A percentile compares a stretch with the other conserved stretches of the same genome.
These are phyloP conservation scores for Diplazon laetatorius DNA, from an alignment of 2,888 invertebrate genomes.

Conservation along the genomic window DNA sequence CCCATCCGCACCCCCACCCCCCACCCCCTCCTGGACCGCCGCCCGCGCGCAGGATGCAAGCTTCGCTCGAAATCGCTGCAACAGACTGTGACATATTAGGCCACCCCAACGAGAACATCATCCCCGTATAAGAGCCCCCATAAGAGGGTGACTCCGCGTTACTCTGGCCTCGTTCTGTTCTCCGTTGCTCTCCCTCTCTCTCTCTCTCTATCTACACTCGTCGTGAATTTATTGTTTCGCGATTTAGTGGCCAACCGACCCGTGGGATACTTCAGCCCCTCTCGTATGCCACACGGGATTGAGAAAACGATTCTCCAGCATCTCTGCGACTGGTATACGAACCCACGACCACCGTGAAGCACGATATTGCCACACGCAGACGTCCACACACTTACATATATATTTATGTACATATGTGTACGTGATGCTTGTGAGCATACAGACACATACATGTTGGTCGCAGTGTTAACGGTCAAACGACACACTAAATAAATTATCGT, in stretches of 20 bases:
- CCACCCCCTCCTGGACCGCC: too few species aligned
- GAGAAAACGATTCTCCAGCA: slow-evolving; percentile 43
- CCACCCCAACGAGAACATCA: slow-evolving; percentile 79
- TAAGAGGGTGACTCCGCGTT: slow-evolving; percentile 73
- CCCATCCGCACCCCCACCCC: slow-evolving; percentile 53
- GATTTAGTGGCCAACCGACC: slow-evolving; percentile 77
- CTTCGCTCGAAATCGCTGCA: slow-evolving; percentile 77
- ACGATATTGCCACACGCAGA: background rate
- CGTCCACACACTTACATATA: slow-evolving; percentile 25
- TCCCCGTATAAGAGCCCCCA: slow-evolving; percentile 75
- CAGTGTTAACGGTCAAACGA: slow-evolving; percentile 52
- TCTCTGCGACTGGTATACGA: slow-evolving; percentile 29
- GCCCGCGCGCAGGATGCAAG: slow-evolving; percentile 61
- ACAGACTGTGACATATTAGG: slow-evolving; percentile 82
- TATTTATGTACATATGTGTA: slow-evolving; percentile 40
- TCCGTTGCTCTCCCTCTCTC: too few species aligned
- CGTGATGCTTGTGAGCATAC: slow-evolving; percentile 43
- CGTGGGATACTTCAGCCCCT: slow-evolving; percentile 68
- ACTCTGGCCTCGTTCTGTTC: too few species aligned
- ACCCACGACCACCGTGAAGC: slow-evolving; percentile 23
- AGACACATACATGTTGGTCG: slow-evolving; percentile 12
- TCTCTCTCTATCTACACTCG: slow-evolving; percentile 54
- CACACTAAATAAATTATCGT: slow-evolving; percentile 63
- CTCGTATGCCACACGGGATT: slow-evolving; percentile 46
- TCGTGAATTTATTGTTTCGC: slow-evolving; percentile 80